Conservation (phyloP, 2,113 vertebrate species). For the Oriolus oriolus region DNA sequence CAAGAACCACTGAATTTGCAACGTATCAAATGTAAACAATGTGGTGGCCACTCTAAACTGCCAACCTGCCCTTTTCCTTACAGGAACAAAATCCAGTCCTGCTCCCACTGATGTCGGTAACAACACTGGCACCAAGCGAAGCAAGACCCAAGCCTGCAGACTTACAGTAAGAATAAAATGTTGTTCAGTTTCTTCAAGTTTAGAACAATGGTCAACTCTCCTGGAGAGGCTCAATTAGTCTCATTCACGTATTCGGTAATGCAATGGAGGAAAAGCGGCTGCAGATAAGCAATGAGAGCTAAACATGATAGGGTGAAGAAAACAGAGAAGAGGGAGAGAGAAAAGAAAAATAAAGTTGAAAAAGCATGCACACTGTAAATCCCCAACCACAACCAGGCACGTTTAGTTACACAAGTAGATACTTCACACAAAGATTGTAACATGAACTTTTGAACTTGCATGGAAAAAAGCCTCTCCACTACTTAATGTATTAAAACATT, state of each 20-base stretch:
- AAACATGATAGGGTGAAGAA: background rate
- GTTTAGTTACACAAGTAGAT: background rate
- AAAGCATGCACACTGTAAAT: background rate
- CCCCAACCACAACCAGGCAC: background rate
- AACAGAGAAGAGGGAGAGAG: background rate
- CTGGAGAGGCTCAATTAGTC: background rate
- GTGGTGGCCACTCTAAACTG: background rate
- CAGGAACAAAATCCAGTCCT: background rate
- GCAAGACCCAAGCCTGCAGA: background rate
- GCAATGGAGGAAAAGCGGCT: background rate
- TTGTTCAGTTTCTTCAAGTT: background rate
- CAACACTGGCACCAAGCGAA: background rate
- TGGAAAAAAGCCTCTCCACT: background rate
- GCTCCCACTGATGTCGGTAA: background rate
- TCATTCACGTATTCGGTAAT: background rate
- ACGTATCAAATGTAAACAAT: background rate
- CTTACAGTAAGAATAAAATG: background rate
- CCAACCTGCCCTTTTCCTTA: background rate
- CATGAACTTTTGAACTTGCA: slow-evolving; percentile 15
- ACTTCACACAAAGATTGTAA: background rate
- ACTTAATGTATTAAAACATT: background rate
- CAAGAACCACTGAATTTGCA: background rate
- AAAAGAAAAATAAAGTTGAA: background rate
- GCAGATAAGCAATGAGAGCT: background rate
- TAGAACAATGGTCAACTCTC: background rate